Evolutionary conservation across 2,888 invertebrate species (phyloP).

Genomic region (Apomyelois bistriatella): DNA sequence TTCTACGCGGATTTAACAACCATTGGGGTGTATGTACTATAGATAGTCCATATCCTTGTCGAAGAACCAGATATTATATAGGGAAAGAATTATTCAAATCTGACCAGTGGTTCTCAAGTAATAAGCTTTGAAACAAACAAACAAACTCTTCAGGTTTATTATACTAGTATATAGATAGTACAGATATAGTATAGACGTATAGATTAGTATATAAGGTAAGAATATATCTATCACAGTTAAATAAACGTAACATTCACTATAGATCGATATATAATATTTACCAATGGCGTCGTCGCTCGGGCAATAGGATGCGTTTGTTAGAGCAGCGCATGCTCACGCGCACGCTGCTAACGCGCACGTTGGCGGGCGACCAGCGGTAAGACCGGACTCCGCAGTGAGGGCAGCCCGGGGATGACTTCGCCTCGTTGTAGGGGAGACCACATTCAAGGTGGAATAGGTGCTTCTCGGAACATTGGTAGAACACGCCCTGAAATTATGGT

Average conservation of each 20-base stretch:
- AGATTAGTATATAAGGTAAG: too few species aligned
- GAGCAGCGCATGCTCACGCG: conserved; percentile 52
- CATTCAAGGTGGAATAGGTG: conserved; percentile 94
- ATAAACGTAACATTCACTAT: neutral
- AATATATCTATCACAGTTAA: too few species aligned
- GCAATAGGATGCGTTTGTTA: conserved; percentile 59
- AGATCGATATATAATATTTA: conserved; percentile 24
- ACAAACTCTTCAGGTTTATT: too few species aligned
- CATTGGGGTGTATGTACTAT: too few species aligned
- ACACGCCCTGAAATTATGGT: conserved; percentile 83
- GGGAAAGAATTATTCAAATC: too few species aligned
- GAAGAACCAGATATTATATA: too few species aligned
- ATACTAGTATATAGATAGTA: too few species aligned
- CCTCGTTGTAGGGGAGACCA: conserved; percentile 69
- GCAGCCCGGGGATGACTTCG: conserved; percentile 49
- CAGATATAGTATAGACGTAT: too few species aligned
- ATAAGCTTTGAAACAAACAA: too few species aligned
- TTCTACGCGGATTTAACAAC: too few species aligned
- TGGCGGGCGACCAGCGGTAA: conserved; percentile 57
- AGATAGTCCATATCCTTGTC: too few species aligned
- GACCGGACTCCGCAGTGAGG: conserved; percentile 69
- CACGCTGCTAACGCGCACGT: conserved; percentile 45
- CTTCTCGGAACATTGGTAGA: conserved; percentile 87
- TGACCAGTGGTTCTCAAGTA: too few species aligned
- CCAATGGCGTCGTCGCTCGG: conserved; percentile 69